Evolutionary conservation across 2,797 vertebrate species (phyloP).

Genomic region (Leptodactylus fallax): DNA sequence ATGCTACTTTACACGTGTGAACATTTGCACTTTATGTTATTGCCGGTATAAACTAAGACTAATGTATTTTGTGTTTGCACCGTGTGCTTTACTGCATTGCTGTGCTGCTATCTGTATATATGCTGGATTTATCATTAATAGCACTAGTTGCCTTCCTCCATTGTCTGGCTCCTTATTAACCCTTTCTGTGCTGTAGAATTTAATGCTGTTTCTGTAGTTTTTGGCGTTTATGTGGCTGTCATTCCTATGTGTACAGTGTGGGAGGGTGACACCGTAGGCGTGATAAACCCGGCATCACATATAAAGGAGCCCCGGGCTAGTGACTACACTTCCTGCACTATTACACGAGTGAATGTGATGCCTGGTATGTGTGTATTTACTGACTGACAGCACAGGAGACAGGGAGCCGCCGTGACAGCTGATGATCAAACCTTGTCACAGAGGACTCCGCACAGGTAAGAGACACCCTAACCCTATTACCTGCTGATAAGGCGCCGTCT

Average conservation of each 20-base stretch:
- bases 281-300: slow-evolving; percentile 12
- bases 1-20: too few species aligned
- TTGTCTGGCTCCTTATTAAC: too few species aligned
- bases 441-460: slow-evolving; percentile 8
- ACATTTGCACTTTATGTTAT: too few species aligned
- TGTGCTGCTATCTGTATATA: too few species aligned
- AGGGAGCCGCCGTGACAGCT: background rate
- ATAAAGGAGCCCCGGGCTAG: slow-evolving; percentile 35
- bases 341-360: background rate
- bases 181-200: too few species aligned
- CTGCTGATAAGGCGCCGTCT: background rate
- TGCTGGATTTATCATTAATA: too few species aligned
- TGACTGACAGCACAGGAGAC: background rate
- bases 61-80: too few species aligned
- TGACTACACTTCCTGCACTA: slow-evolving; percentile 48
- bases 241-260: slow-evolving; percentile 31
- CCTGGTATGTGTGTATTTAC: background rate
- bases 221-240: too few species aligned
- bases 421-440: background rate
- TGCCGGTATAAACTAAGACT: too few species aligned
- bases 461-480: background rate
- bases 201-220: too few species aligned
- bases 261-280: slow-evolving; percentile 33
- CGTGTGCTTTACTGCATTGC: too few species aligned
- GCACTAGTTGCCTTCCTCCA: too few species aligned